Base-by-base conservation (phyloP, 2,113 vertebrate species). In the Nipponia nippon region DNA sequence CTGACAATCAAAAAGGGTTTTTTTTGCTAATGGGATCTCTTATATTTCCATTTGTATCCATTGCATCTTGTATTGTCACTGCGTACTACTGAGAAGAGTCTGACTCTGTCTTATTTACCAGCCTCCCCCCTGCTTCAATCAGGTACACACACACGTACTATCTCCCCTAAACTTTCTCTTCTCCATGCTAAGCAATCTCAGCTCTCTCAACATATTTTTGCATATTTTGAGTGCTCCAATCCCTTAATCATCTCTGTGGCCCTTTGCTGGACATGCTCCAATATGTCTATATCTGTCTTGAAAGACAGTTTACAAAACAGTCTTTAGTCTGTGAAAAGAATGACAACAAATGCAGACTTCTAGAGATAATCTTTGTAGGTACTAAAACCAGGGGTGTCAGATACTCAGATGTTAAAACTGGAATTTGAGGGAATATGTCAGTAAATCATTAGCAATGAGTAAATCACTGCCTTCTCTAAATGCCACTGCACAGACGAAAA, bases 131-230 rank as follows among this genome's bases (percentile, higher is more conserved):
- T 38, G 13, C 34, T 90, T 71, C 47, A 29, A 0, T 21, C 25
- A 63, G 40, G 4, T 44, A 11, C 8, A 20, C 6, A 18, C 7
- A 22, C 15, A 22, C 1, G 3, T 3, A 27, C 8, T 11, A 52
- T 61, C 44, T 63, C 22, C 38, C 27, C 32, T 50, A 34, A 78
- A 11, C 8, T 21, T 72, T 59, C 13, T 44, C 14, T 62, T 58
- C 9, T 67, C 61, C 6, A 5, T 61, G 30, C 18, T 70, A 16
- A 62, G 21, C 16, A 32, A 34, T 58, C 23, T 7, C 16, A 50
- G 2, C 10, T 4, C 34, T 78, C 17, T 67, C 38, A 82, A n/a
- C 8, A 6, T 44, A 42, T 55, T 75, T 63, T 32, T 10, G 38
- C 8, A 6, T 44, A 42, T 55, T 75, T 63, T 29, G 10, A 1